These are phyloP conservation scores for Papilio demoleus DNA, from an alignment of 2,888 invertebrate species.

Conservation along the genomic window DNA sequence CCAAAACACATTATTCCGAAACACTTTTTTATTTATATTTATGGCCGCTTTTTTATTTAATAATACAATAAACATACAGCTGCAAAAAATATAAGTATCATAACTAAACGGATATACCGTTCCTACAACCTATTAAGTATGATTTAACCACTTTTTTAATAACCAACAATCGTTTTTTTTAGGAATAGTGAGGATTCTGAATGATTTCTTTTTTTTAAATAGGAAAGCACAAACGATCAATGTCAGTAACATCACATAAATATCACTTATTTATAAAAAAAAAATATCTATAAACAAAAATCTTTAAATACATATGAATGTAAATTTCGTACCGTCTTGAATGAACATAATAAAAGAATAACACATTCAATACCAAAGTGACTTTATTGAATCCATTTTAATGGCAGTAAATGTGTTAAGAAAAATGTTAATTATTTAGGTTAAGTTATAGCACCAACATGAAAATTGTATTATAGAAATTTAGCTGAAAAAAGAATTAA, in stretches of 20 bases:
- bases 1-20: slow-evolving; percentile 56
- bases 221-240: slow-evolving; percentile 58
- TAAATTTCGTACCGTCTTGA: slow-evolving; percentile 25
- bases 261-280: slow-evolving; percentile 56
- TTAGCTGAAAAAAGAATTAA: not conserved
- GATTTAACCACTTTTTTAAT: slow-evolving; percentile 57
- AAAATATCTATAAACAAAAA: slow-evolving; percentile 55
- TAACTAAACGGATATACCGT: slow-evolving; percentile 54
- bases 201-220: slow-evolving; percentile 54
- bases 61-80: slow-evolving; percentile 62
- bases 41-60: slow-evolving; percentile 72
- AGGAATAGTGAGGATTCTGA: slow-evolving; percentile 68
- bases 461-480: slow-evolving; percentile 49
- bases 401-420: not conserved
- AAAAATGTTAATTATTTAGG: slow-evolving; percentile 53
- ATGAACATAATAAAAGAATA: no score
- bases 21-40: slow-evolving; percentile 57
- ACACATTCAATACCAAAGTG: slow-evolving; percentile 41
- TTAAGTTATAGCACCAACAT: slow-evolving; percentile 77
- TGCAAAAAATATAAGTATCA: slow-evolving; percentile 75
- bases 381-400: not conserved
- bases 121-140: slow-evolving; percentile 66
- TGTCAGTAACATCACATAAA: slow-evolving; percentile 57
- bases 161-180: slow-evolving; percentile 62
- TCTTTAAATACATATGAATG: slow-evolving; percentile 69